These are phyloP conservation scores for Psophia crepitans DNA, from an alignment of 2,113 vertebrate species.

Conservation along the genomic window DNA sequence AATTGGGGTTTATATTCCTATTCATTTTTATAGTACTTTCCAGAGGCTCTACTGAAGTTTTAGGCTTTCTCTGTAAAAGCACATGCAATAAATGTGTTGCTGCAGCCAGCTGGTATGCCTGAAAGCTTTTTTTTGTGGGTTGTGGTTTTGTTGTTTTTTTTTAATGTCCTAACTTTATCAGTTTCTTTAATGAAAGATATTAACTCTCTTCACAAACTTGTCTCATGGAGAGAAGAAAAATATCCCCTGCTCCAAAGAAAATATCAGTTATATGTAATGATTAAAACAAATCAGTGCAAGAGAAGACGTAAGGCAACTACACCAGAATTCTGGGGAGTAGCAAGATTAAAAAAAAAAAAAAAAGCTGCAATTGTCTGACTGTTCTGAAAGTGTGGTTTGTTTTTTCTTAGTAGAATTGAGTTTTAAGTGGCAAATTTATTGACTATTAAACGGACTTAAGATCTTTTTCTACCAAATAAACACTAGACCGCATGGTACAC, in stretches of 20 bases:
- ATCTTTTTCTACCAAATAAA: neutral
- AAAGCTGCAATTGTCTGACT: neutral
- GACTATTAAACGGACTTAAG: neutral
- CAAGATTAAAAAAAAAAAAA: neutral
- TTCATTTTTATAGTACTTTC: neutral
- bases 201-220: neutral
- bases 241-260: neutral
- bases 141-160: neutral
- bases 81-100: neutral
- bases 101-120: neutral
- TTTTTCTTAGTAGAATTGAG: neutral
- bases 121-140: neutral
- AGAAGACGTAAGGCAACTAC: neutral
- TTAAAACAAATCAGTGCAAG: neutral
- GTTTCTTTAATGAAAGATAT: slow-evolving; percentile 31
- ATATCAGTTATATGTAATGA: neutral
- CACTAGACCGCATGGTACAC: neutral
- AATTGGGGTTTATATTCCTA: neutral
- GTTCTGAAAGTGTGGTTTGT: neutral
- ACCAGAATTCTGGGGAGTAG: neutral
- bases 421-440: neutral
- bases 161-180: neutral
- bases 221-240: neutral
- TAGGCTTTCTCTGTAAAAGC: neutral
- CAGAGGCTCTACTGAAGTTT: neutral